Evolutionary conservation across 2,888 invertebrate genomes (phyloP).

Genomic region (Archaeoteleia sp.): DNA sequence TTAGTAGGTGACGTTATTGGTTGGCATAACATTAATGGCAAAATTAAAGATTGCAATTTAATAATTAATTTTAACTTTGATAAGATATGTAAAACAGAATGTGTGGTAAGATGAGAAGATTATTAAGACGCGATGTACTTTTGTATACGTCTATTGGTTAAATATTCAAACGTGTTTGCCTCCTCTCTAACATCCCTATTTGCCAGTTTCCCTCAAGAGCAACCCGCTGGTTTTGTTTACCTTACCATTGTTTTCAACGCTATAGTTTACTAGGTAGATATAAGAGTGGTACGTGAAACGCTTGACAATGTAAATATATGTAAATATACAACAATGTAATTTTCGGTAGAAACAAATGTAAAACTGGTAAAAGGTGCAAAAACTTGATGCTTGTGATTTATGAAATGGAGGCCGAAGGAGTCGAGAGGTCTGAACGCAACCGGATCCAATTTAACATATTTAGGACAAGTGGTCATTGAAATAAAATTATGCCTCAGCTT

Average conservation of each 20-base stretch:
- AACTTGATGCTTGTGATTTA: slow-evolving; percentile 8
- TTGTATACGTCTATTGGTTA: slow-evolving; percentile 46
- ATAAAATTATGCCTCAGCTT: too few relatives aligned
- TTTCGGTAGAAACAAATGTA: slow-evolving; percentile 50
- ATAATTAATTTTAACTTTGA: too few relatives aligned
- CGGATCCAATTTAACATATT: too few relatives aligned
- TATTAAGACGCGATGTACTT: slow-evolving; percentile 40
- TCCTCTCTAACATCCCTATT: slow-evolving; percentile 5
- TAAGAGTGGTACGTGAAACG: slow-evolving; percentile 32
- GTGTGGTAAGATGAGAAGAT: too few relatives aligned
- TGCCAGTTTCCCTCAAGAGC: slow-evolving; percentile 22
- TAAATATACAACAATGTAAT: slow-evolving; percentile 44
- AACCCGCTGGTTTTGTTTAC: not conserved
- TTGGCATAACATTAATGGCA: too few relatives aligned
- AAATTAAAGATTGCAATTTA: too few relatives aligned
- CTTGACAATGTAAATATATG: slow-evolving; percentile 39
- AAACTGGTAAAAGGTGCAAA: slow-evolving; percentile 49
- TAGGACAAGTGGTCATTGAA: too few relatives aligned
- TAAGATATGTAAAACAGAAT: too few relatives aligned
- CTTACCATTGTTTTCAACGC: slow-evolving; percentile 27
- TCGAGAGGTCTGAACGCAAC: not conserved
- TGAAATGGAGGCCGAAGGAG: slow-evolving; percentile 21
- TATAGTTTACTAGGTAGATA: slow-evolving; percentile 38
- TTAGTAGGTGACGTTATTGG: too few relatives aligned
- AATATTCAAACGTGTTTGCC: slow-evolving; percentile 42